phyloP scores from a whole-genome alignment of 2,888 invertebrate species.

The Eledone cirrhosa region DNA sequence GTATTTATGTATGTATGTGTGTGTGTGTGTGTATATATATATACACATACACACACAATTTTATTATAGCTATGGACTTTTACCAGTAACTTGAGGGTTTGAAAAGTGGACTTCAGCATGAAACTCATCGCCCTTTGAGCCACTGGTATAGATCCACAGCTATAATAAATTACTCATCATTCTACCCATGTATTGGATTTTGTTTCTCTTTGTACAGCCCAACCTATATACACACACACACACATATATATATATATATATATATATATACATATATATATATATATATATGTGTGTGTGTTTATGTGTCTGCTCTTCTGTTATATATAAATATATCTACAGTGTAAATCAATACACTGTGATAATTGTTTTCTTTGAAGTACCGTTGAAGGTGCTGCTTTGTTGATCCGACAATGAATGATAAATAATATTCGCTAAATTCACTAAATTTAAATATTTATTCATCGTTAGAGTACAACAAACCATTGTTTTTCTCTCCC shows the following conservation, averaged over 20 bases:
- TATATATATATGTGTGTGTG: no score
- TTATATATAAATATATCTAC: slow-evolving; percentile 12
- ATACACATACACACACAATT: neutral
- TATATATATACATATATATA: neutral
- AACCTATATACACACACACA: neutral
- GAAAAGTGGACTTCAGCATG: no score
- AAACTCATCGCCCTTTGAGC: no score
- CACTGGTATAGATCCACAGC: no score
- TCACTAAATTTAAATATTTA: no score
- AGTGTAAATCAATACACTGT: slow-evolving; percentile 20
- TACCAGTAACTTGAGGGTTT: no score
- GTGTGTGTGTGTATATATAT: neutral
- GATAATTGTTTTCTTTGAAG: neutral
- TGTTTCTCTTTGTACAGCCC: neutral
- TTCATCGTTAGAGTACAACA: no score
- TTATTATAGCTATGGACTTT: no score
- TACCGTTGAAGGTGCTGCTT: slow-evolving; percentile 25
- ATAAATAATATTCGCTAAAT: no score
- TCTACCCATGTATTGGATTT: neutral
- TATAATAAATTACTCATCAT: neutral
- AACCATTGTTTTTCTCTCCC: no score
- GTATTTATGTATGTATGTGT: neutral
- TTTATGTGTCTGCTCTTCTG: neutral
- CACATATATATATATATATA: neutral
- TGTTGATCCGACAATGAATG: neutral